A percentile compares a stretch with the other conserved stretches of the same genome.
Conservation (phyloP, 2,113 vertebrate genomes). For the Hippocampus abdominalis region DNA sequence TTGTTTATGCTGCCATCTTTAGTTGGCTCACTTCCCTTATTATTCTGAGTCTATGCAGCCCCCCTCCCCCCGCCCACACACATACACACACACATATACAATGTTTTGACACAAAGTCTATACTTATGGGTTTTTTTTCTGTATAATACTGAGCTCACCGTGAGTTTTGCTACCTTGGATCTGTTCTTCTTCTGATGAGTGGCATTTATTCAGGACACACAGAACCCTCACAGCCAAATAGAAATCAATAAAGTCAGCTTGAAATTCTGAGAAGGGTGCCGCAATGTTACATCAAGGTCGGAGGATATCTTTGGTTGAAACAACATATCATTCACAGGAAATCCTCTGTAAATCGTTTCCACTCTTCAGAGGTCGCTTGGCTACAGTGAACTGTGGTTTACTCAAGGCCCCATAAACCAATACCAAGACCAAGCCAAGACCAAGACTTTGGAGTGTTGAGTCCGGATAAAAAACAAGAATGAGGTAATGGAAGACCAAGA, state of each 20-base stretch:
- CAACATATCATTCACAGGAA: constrained; percentile 34
- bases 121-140: constrained; percentile 29
- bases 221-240: constrained; percentile 25
- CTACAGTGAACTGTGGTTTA: constrained; percentile 22
- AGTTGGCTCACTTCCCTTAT: neutral
- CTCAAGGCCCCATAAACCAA: neutral
- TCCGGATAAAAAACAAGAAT: neutral
- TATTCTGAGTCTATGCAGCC: too few relatives aligned
- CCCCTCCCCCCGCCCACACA: too few relatives aligned
- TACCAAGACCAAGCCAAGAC: neutral
- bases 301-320: constrained; percentile 45
- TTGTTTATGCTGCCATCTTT: neutral
- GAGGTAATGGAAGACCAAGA: neutral
- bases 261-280: constrained; percentile 23
- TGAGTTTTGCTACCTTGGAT: constrained; percentile 31
- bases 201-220: constrained; percentile 28
- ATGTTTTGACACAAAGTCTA: constrained; percentile 19
- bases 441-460: neutral
- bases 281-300: constrained; percentile 27
- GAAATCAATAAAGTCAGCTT: constrained; percentile 13
- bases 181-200: constrained; percentile 25
- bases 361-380: constrained; percentile 36
- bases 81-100: too few relatives aligned
- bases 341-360: constrained; percentile 29
- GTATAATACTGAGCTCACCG: constrained; percentile 43